Conservation (phyloP, 2,113 vertebrate species). For the Speoplatyrhinus poulsoni region DNA sequence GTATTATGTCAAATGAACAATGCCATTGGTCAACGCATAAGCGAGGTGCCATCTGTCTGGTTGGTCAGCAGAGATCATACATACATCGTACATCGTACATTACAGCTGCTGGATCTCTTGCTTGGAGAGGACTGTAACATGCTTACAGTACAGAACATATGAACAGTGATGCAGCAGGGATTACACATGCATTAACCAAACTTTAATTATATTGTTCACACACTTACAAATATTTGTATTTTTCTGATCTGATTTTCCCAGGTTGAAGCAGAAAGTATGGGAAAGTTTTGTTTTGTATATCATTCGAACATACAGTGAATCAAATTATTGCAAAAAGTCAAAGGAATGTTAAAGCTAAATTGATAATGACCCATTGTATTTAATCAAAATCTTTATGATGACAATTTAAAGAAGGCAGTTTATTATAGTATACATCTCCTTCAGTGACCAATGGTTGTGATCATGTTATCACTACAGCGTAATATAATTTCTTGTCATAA, state of each 20-base stretch:
- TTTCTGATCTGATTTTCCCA: not conserved
- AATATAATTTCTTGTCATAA: too few relatives aligned
- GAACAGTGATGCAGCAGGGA: constrained; percentile 42
- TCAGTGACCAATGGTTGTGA: not conserved
- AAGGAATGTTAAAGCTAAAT: not conserved
- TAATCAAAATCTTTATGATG: not conserved
- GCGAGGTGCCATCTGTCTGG: constrained; percentile 61
- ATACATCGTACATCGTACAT: constrained; percentile 22
- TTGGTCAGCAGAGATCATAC: constrained; percentile 31
- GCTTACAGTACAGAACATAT: not conserved
- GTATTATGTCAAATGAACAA: constrained; percentile 73
- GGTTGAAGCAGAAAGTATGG: not conserved
- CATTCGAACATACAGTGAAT: too few relatives aligned
- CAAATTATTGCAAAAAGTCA: too few relatives aligned
- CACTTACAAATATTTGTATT: not conserved
- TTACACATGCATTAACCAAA: constrained; percentile 35
- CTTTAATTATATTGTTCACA: constrained; percentile 3
- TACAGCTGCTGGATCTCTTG: constrained; percentile 5
- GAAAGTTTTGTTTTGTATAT: not conserved
- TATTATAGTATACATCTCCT: not conserved
- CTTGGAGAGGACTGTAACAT: constrained; percentile 38
- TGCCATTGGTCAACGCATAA: constrained; percentile 51
- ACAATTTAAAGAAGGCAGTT: not conserved
- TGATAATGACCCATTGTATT: not conserved
- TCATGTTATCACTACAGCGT: too few relatives aligned